Evolutionary conservation across 2,888 invertebrate genomes (phyloP).

Genomic region (Acleris laterana): DNA sequence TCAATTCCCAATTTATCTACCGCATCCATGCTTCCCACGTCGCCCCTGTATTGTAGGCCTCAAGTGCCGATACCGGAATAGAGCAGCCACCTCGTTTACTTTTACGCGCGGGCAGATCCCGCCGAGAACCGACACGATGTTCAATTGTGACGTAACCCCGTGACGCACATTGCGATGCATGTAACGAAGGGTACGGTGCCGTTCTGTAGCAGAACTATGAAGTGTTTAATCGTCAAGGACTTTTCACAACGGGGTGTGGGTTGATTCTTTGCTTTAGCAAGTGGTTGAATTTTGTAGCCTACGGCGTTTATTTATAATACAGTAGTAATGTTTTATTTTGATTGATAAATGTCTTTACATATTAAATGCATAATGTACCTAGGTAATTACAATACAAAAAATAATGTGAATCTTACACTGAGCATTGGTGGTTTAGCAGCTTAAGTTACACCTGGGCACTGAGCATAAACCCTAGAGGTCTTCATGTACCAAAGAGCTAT

Average conservation of each 20-base stretch:
- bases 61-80: constrained; percentile 46
- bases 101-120: constrained; percentile 37
- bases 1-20: background rate
- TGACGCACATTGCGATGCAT: background rate
- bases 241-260: background rate
- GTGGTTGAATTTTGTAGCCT: no score
- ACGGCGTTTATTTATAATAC: no score
- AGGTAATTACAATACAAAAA: no score
- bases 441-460: no score
- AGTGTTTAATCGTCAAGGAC: background rate
- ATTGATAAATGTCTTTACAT: no score
- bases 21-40: constrained; percentile 19
- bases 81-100: constrained; percentile 45
- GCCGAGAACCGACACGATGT: background rate
- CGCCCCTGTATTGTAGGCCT: constrained; percentile 22
- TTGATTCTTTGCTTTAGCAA: background rate
- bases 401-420: no score
- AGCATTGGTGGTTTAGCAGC: no score
- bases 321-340: no score
- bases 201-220: background rate
- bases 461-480: no score
- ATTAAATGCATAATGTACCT: no score
- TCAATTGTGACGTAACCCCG: background rate
- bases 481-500: no score
- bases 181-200: background rate